Base-by-base conservation (phyloP, 1,140 invertebrate species). In the Cepaea nemoralis region DNA sequence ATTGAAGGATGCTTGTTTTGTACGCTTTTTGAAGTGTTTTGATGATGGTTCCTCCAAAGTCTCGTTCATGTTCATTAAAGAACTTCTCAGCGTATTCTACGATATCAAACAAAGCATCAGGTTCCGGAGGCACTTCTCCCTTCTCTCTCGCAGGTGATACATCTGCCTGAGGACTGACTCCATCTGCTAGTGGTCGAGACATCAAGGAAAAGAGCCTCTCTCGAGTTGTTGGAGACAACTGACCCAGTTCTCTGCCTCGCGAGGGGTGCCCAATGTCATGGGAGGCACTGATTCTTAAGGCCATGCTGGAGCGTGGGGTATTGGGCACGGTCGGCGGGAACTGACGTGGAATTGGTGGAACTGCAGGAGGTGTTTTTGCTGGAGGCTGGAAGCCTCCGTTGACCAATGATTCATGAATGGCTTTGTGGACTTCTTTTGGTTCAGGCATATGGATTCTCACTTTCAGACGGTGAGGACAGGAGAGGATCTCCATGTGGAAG, bases 61-160 rank as follows among this genome's bases (percentile, higher is more conserved):
- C 96, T 74, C 95, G 92, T 78, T 97, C 95, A 87, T 98, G 97
- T 78, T 94, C 94, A 90, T 98, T 98, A 91, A 97, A 99, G 92
- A 97, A 96, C 82, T 96, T 94, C 86, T 98, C 96, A 22, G 97
- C 97, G 93, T 97, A 99, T 87, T 98, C 97, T 0, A 97, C 93
- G 88, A 99, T 95, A 87, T 98, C 96, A 88, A 95, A 96, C 86
- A 95, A 81, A 63, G 80, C 84, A 77, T 85, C 85, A 40, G 48
- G 76, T 69, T 85, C 85, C n/a, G 45, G 83, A 37, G 50, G 48
- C 6, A n/a, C 37, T 69, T 74, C 78, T 45, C n/a, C 69, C 70
- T 69, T 82, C 70, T 83, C 82, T 31, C 67, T 77, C 45, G 40
- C 80, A 63, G 77, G 74, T 40, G 66, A 77, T 10, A 37, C n/a